Evolutionary conservation across 2,113 vertebrate genomes (phyloP).

Genomic region (Neolamprologus toae): DNA sequence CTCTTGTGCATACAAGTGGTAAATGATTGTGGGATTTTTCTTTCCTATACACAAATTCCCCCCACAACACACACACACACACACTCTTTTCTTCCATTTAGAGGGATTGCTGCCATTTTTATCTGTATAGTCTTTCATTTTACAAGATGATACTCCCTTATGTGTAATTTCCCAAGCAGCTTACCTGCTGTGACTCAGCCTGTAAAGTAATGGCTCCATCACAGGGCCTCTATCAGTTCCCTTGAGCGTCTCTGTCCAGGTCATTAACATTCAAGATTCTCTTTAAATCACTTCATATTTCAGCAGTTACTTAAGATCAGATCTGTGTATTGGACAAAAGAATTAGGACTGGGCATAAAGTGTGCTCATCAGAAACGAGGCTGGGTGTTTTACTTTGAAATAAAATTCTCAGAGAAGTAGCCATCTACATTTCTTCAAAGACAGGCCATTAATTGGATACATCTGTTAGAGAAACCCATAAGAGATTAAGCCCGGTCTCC

Average conservation of each 20-base stretch:
- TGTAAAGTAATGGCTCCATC: background rate
- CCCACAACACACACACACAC: background rate
- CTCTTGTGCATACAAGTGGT: slow-evolving; percentile 20
- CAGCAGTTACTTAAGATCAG: background rate
- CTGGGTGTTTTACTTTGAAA: slow-evolving; percentile 45
- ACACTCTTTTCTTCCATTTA: background rate
- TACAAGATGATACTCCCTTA: background rate
- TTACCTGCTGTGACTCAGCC: background rate
- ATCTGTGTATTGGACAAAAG: background rate
- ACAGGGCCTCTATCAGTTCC: background rate
- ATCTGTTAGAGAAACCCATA: slow-evolving; percentile 52
- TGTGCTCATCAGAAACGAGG: slow-evolving; percentile 17
- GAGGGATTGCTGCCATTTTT: background rate
- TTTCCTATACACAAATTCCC: background rate
- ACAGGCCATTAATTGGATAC: slow-evolving; percentile 57
- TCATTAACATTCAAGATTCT: slow-evolving; percentile 26
- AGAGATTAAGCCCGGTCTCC: slow-evolving; percentile 37
- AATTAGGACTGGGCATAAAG: slow-evolving; percentile 23
- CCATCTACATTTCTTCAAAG: slow-evolving; percentile 55
- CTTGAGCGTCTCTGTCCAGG: background rate
- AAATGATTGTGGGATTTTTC: slow-evolving; percentile 6
- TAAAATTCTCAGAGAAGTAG: slow-evolving; percentile 42
- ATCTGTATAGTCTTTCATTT: slow-evolving; percentile 1
- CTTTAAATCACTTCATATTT: slow-evolving; percentile 1
- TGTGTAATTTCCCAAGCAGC: slow-evolving; percentile 2